phyloP scores from a whole-genome alignment of 2,113 vertebrate species.

The Nicator chloris region DNA sequence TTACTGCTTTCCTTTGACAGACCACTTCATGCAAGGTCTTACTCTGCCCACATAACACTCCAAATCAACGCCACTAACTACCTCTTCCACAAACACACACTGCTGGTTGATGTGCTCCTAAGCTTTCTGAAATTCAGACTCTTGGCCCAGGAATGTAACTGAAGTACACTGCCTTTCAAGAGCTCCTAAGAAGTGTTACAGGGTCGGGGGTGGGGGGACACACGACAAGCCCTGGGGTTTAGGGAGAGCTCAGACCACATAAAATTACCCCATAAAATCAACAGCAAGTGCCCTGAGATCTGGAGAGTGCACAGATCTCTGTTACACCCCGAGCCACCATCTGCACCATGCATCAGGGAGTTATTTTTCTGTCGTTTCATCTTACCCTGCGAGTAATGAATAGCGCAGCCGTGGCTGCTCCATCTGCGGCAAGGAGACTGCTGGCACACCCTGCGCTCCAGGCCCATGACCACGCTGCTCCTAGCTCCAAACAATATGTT shows the following conservation, averaged over 20 bases:
- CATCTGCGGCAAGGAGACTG: neutral
- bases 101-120: neutral
- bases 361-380: neutral
- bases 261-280: neutral
- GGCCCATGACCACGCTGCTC: neutral
- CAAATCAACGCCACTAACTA: neutral
- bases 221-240: neutral
- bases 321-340: neutral
- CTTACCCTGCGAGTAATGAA: neutral
- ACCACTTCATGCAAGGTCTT: neutral
- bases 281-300: neutral
- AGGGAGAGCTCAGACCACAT: neutral
- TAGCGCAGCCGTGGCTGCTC: neutral
- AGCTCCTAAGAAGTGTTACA: neutral
- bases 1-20: neutral
- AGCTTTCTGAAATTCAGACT: constrained; percentile 9
- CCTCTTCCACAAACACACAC: neutral
- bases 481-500: neutral
- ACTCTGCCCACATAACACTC: neutral
- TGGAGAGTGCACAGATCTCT: neutral
- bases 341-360: neutral
- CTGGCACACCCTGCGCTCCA: neutral
- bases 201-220: accelerated
- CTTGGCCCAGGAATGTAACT: neutral
- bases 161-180: neutral